Evolutionary conservation across 2,113 vertebrate genomes (phyloP).

Genomic region (Aptenodytes forsteri): DNA sequence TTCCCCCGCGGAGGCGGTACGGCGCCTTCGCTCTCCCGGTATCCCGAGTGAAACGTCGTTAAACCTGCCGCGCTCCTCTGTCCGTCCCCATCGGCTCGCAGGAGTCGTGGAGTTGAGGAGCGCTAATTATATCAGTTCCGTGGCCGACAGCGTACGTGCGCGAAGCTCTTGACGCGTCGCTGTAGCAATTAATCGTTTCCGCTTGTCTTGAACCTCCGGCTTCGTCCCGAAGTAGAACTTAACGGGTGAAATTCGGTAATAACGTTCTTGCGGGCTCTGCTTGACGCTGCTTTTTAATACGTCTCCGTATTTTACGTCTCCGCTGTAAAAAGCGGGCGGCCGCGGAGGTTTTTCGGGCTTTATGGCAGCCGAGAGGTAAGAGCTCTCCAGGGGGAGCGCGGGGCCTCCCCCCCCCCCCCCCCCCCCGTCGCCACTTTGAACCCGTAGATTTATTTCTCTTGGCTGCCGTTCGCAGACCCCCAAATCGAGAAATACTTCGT

Average conservation of each 20-base stretch:
- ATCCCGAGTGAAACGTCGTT: too few relatives aligned
- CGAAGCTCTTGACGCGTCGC: fast-evolving
- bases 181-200: background rate
- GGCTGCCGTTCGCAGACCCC: background rate
- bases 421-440: fast-evolving
- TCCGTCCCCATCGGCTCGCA: fast-evolving
- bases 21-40: fast-evolving
- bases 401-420: too few relatives aligned
- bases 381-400: background rate
- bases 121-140: fast-evolving
- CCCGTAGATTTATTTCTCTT: background rate
- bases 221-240: background rate
- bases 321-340: background rate
- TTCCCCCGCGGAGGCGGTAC: fast-evolving
- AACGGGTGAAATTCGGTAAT: fast-evolving
- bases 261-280: fast-evolving
- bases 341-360: fast-evolving
- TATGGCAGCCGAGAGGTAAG: fast-evolving
- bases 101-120: background rate
- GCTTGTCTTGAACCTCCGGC: fast-evolving
- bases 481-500: fast-evolving
- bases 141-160: fast-evolving
- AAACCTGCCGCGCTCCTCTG: too few relatives aligned
- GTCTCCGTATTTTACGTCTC: too few relatives aligned
- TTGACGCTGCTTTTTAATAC: fast-evolving